phyloP scores from a whole-genome alignment of 2,797 vertebrate genomes.

The Karalla daura region DNA sequence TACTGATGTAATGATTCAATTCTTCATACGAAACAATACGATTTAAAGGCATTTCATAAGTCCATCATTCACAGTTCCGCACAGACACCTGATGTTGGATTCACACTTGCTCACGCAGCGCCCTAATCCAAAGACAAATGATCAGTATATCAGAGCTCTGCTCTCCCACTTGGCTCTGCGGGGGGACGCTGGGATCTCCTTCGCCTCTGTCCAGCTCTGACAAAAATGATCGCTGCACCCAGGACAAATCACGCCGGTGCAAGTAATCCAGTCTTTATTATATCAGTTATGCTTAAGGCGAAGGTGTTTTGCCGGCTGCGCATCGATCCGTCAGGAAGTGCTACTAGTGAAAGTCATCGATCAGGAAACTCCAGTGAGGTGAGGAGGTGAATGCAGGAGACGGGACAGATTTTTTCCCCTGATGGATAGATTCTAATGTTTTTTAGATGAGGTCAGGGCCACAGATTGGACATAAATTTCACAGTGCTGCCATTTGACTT shows the following conservation, averaged over 20 bases:
- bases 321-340: constrained; percentile 39
- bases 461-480: neutral
- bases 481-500: neutral
- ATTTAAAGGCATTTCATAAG: neutral
- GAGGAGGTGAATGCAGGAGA: constrained; percentile 28
- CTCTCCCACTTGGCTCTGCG: constrained; percentile 42
- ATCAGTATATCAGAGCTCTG: constrained; percentile 37
- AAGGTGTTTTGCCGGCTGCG: constrained; percentile 39
- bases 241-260: constrained; percentile 38
- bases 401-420: neutral
- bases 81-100: neutral
- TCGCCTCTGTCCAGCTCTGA: constrained; percentile 33
- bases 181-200: constrained; percentile 29
- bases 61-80: neutral
- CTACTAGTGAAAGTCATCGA: constrained; percentile 30
- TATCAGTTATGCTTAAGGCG: constrained; percentile 37
- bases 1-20: constrained; percentile 28
- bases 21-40: constrained; percentile 3
- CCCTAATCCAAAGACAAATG: constrained; percentile 32
- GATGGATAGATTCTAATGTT: neutral
- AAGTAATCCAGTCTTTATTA: constrained; percentile 35
- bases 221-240: constrained; percentile 17
- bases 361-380: constrained; percentile 28
- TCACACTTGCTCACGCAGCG: constrained; percentile 14
- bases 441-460: neutral